Conservation (phyloP, 2,113 vertebrate genomes). For the Montifringilla adamsi region DNA sequence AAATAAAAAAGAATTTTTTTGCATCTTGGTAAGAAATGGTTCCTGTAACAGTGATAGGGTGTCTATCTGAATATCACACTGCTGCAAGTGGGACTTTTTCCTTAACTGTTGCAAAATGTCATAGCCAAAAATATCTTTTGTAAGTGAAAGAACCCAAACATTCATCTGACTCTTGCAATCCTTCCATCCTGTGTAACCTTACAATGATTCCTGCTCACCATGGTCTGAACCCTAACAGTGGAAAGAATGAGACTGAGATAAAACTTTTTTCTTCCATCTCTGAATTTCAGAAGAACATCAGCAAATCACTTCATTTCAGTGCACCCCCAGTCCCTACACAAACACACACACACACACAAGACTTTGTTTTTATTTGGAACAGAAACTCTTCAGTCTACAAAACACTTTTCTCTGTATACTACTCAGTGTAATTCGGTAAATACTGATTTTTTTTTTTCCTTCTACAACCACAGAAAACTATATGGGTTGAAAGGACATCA, state of each 20-base stretch:
- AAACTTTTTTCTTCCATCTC: not conserved
- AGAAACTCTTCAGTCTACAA: not conserved
- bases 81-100: not conserved
- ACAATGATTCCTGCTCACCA: not conserved
- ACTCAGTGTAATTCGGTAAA: not conserved
- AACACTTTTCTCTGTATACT: not conserved
- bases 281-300: not conserved
- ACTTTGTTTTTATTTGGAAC: not conserved
- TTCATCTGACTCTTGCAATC: not conserved
- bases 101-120: slow-evolving; percentile 16
- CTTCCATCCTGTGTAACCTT: not conserved
- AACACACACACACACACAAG: not conserved
- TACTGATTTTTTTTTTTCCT: not conserved
- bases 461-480: no score
- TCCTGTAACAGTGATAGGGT: not conserved
- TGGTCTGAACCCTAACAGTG: not conserved
- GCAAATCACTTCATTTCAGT: not conserved
- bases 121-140: slow-evolving; percentile 13
- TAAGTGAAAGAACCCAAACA: not conserved
- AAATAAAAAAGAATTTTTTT: not conserved
- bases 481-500: no score
- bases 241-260: not conserved
- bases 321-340: not conserved
- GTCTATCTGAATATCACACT: not conserved
- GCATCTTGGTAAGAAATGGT: not conserved